These are phyloP conservation scores for Oligia fasciuncula DNA, from an alignment of 2,888 invertebrate genomes.

Conservation along the genomic window DNA sequence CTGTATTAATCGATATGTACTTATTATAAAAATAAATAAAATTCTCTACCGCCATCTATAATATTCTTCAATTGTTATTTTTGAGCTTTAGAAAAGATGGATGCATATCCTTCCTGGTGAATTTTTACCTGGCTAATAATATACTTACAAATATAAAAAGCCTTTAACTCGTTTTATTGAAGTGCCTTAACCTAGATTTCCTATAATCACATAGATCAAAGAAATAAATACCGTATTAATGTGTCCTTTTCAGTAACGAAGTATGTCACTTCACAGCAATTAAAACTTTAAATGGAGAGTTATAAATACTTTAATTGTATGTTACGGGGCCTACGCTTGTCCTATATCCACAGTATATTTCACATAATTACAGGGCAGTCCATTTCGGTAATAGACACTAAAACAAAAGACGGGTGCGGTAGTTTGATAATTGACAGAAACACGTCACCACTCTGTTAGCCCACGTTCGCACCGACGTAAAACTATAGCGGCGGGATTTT, in stretches of 20 bases:
- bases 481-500: no score
- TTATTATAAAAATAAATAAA: no score
- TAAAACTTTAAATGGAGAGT: background rate
- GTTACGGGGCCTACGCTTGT: background rate
- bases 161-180: no score
- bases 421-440: slow-evolving; percentile 16
- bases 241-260: background rate
- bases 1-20: no score
- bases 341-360: background rate
- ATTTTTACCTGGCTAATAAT: no score
- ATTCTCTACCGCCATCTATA: no score
- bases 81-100: no score
- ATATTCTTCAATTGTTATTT: no score
- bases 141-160: no score
- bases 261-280: background rate
- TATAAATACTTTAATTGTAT: slow-evolving; percentile 6
- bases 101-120: no score
- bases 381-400: slow-evolving; percentile 21
- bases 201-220: background rate
- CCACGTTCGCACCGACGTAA: background rate
- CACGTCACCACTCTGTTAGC: slow-evolving; percentile 16
- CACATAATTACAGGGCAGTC: slow-evolving; percentile 15
- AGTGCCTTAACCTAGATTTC: no score
- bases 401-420: slow-evolving; percentile 26
- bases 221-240: background rate